Percentiles rank a stretch among this genome's conserved stretches.
Conservation (phyloP, 2,888 invertebrate genomes). For the Melieria omissa region DNA sequence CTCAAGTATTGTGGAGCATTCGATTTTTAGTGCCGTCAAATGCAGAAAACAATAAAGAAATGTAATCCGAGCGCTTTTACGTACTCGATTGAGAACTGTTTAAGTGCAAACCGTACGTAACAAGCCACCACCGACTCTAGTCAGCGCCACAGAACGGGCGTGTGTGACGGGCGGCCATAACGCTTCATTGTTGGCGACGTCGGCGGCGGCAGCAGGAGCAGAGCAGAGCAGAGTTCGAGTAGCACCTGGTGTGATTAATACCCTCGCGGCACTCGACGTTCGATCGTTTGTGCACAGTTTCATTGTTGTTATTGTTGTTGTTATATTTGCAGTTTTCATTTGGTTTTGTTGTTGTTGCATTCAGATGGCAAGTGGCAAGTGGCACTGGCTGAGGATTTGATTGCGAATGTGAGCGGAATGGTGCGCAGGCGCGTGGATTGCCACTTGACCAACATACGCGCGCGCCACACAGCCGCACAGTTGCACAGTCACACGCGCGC, state of each 20-base stretch:
- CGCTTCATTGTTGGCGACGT: background rate
- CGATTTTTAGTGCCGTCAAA: background rate
- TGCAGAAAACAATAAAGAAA: slow-evolving; percentile 1
- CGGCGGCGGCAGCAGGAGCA: background rate
- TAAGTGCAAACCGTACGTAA: background rate
- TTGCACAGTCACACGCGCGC: background rate
- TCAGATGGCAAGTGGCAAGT: slow-evolving; percentile 9
- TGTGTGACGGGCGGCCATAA: background rate
- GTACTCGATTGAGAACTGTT: background rate
- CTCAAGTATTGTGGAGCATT: background rate
- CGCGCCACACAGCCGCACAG: background rate
- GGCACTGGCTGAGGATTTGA: background rate
- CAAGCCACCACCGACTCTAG: too few relatives aligned
- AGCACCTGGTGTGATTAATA: slow-evolving; percentile 36
- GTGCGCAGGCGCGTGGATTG: slow-evolving; percentile 26
- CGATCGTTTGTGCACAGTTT: background rate
- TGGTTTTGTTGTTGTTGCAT: too few relatives aligned
- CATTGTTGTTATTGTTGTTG: slow-evolving; percentile 17
- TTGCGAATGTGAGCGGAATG: background rate
- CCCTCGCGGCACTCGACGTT: slow-evolving; percentile 23
- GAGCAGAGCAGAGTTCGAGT: slow-evolving; percentile 16
- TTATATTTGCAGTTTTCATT: slow-evolving; percentile 14
- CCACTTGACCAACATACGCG: slow-evolving; percentile 32
- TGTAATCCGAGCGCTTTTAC: background rate
- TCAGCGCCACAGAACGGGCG: too few relatives aligned